phyloP scores from a whole-genome alignment of 2,797 vertebrate species.

The Peromyscus melanophrys region DNA sequence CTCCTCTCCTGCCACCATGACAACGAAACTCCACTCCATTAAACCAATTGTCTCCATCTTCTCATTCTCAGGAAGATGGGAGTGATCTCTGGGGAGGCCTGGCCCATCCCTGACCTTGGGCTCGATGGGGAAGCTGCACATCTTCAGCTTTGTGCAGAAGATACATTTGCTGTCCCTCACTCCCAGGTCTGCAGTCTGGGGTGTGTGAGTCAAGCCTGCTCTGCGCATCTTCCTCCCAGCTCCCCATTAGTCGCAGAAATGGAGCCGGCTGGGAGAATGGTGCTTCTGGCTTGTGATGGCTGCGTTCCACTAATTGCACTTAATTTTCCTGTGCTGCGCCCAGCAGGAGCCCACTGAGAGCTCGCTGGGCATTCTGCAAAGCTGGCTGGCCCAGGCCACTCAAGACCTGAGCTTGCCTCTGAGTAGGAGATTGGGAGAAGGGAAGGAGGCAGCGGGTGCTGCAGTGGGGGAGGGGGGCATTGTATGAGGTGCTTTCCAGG shows the following conservation, averaged over 20 bases:
- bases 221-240: background rate
- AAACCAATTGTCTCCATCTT: slow-evolving; percentile 65
- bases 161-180: background rate
- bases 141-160: background rate
- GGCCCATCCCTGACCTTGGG: slow-evolving; percentile 41
- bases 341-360: slow-evolving; percentile 27
- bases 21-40: slow-evolving; percentile 70
- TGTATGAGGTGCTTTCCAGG: background rate
- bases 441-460: background rate
- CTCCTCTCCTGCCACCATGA: slow-evolving; percentile 28
- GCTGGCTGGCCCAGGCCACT: background rate
- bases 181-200: background rate
- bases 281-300: background rate
- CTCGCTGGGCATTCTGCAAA: background rate
- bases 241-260: background rate
- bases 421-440: background rate
- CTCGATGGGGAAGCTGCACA: background rate
- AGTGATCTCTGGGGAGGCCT: slow-evolving; percentile 5
- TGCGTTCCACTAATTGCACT: slow-evolving; percentile 43
- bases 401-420: background rate
- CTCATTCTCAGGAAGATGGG: slow-evolving; percentile 19
- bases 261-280: background rate
- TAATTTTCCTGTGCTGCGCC: slow-evolving; percentile 65
- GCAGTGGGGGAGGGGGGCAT: accelerated
- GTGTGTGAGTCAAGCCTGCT: background rate